These are phyloP conservation scores for Macropus fuliginosus DNA, from an alignment of 2,797 vertebrate species.

Conservation along the genomic window DNA sequence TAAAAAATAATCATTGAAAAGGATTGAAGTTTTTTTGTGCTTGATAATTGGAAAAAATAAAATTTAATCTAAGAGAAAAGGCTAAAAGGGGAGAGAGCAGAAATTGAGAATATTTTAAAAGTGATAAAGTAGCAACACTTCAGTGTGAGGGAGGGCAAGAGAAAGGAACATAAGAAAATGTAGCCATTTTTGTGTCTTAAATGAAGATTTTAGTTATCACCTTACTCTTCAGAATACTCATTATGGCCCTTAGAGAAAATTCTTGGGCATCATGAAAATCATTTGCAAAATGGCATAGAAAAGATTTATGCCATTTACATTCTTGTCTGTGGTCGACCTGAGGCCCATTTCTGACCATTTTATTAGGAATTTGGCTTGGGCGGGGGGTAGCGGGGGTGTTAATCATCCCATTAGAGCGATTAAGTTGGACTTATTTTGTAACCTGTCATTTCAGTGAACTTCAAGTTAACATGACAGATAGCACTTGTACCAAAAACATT, in stretches of 20 bases:
- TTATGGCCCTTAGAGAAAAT: background rate
- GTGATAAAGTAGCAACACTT: background rate
- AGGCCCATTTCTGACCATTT: background rate
- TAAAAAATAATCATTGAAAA: slow-evolving; percentile 68
- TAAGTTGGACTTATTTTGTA: slow-evolving; percentile 77
- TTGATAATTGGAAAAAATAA: background rate
- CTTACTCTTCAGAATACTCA: background rate
- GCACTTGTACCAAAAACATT: slow-evolving; percentile 19
- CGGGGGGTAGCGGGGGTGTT: background rate
- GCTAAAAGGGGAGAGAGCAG: background rate
- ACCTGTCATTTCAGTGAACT: slow-evolving; percentile 83
- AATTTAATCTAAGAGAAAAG: background rate
- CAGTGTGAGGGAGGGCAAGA: background rate
- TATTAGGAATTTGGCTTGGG: background rate
- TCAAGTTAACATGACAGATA: slow-evolving; percentile 71
- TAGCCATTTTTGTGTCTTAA: background rate
- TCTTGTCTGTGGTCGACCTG: background rate
- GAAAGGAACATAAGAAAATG: background rate
- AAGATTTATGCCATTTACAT: background rate
- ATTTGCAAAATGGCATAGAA: background rate
- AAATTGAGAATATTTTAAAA: slow-evolving; percentile 58
- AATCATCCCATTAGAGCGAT: slow-evolving; percentile 40
- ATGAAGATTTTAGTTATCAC: background rate
- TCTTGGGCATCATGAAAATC: slow-evolving; percentile 5
- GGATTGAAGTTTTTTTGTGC: slow-evolving; percentile 33